Conservation (phyloP, 1,140 invertebrate genomes). For the Harlomillsia oculata region DNA sequence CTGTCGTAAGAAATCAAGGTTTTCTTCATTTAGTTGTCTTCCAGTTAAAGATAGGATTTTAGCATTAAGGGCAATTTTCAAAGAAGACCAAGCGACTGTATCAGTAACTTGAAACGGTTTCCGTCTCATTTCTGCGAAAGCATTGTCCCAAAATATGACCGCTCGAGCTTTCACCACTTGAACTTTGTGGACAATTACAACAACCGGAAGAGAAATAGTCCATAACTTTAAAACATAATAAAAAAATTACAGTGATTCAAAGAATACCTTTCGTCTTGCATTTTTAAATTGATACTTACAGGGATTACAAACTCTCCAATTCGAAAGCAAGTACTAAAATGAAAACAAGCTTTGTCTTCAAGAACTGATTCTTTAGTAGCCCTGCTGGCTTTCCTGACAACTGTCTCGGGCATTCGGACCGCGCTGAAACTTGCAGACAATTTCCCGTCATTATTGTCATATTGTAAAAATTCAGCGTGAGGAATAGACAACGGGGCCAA, state of each 20-base stretch:
- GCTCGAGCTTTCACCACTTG: background rate
- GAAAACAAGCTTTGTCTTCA: slow-evolving; percentile 3
- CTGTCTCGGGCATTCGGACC: slow-evolving; percentile 3
- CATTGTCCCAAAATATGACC: slow-evolving; percentile 1
- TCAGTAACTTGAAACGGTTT: background rate
- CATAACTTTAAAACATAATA: background rate
- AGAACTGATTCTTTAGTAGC: background rate
- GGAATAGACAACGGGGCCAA: slow-evolving; percentile 5
- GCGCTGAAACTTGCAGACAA: background rate
- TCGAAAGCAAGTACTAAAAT: background rate
- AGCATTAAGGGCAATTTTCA: background rate
- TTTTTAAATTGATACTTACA: background rate
- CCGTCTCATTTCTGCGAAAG: background rate
- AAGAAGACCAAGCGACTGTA: background rate
- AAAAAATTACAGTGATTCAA: background rate
- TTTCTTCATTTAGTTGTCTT: background rate
- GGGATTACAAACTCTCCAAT: background rate
- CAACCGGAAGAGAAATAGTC: background rate
- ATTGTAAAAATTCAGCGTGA: no score
- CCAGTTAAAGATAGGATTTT: background rate
- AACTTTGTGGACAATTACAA: background rate
- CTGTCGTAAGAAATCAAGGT: background rate
- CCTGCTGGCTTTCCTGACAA: background rate
- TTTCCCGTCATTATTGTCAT: no score
- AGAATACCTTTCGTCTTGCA: background rate